Evolutionary conservation across 53 echinoderm and acorn worm species (phyloP).

Genomic region (Echinarachnius parma): DNA sequence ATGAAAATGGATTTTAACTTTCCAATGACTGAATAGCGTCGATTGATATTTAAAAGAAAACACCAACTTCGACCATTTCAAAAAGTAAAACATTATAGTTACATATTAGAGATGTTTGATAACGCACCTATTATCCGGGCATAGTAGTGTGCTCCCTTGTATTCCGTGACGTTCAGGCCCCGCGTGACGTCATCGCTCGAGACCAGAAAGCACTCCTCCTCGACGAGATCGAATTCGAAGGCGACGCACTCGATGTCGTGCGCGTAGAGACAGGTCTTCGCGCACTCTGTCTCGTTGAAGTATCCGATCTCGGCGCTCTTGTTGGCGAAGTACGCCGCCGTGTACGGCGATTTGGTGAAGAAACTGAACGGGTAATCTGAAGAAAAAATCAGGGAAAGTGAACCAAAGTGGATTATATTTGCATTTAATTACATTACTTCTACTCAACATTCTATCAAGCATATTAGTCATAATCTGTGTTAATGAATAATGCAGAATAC

Average conservation of each 20-base stretch:
- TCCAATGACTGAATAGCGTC: too few relatives aligned
- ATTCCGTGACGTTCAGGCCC: constrained; percentile 24
- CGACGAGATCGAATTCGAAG: constrained; percentile 54
- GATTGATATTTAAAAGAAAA: too few relatives aligned
- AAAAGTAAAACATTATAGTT: too few relatives aligned
- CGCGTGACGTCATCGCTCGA: constrained; percentile 31
- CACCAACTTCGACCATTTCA: too few relatives aligned
- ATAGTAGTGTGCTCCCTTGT: constrained; percentile 63
- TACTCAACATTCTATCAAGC: too few relatives aligned
- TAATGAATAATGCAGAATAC: too few relatives aligned
- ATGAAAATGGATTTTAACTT: too few relatives aligned
- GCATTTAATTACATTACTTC: too few relatives aligned
- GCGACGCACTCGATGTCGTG: constrained; percentile 52
- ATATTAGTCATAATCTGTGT: too few relatives aligned
- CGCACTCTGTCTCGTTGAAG: constrained; percentile 64
- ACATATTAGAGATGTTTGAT: too few relatives aligned
- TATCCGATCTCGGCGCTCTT: constrained; percentile 32
- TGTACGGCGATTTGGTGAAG: constrained; percentile 57
- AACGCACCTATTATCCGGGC: constrained; percentile 58
- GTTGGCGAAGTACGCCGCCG: constrained; percentile 28
- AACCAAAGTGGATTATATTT: too few relatives aligned
- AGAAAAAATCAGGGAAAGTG: too few relatives aligned
- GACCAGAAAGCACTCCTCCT: constrained; percentile 43
- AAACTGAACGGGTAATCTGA: constrained; percentile 80
- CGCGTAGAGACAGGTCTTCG: constrained; percentile 52